Evolutionary conservation across 2,113 vertebrate species (phyloP), one percentile per base, ranked within the genome.

Genomic region (Pitta sordida): DNA sequence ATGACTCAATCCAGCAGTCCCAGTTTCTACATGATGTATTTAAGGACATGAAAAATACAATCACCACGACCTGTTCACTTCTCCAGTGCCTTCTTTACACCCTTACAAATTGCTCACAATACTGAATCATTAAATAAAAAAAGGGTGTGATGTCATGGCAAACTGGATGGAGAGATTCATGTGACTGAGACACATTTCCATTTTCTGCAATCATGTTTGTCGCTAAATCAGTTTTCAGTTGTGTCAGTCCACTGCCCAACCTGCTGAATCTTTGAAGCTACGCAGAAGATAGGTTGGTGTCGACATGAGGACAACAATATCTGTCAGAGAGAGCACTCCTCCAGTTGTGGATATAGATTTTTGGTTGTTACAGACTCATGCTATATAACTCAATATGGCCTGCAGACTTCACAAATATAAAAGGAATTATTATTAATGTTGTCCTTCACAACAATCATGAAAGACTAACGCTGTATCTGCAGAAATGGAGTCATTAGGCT

Each of bases 111-210:
- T 52, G 30, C 9, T 89, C 10, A 39, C 10, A 34, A 15, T 8
- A 56, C 21, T 32, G 8, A 52, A 37, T 34, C 12, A 79, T 34
- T 29, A 34, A 49, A 65, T n/a, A 29, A 69, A 53, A 36, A 39
- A 20, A 19, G 0, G 1, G 2, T 5, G 11, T 7, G 16, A 51
- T 71, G 18, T 71, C 16, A 15, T 48, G 16, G 30, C 1, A 6
- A 74, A 21, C 27, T 20, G 5, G 30, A 59, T 26, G 13, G 4
- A 79, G 7, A 56, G 2, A 44, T 5, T 36, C 20, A 24, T 1
- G 13, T 37, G 20, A 29, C 51, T 60, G 68, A 46, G 24, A 90
- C 55, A 53, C 1, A 63, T 39, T 29, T 29, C 13, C 1, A 2
- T 55, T 76, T 67, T 71, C 23, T 44, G 11, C 6, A 15, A 6